Conservation (phyloP, 2,113 vertebrate genomes). For the Corydoras sp. region DNA sequence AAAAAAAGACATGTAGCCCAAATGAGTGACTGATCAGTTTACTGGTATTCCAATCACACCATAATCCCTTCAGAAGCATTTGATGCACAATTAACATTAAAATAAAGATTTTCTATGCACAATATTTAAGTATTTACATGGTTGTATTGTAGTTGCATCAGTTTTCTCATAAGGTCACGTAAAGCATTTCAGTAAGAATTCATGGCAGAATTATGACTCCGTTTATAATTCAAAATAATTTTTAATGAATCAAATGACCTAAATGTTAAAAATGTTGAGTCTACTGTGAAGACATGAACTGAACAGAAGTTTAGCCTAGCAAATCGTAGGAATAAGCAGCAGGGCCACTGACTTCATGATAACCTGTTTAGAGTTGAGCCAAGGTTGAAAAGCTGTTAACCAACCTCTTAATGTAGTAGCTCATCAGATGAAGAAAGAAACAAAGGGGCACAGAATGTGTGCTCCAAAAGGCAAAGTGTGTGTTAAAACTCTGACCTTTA, state of each 20-base stretch:
- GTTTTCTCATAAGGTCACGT: slow-evolving; percentile 25
- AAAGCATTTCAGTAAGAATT: slow-evolving; percentile 34
- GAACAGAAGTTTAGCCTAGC: slow-evolving; percentile 21
- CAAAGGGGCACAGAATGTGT: slow-evolving; percentile 5
- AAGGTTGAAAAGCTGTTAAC: neutral
- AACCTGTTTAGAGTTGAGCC: no score
- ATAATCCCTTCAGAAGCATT: slow-evolving; percentile 29
- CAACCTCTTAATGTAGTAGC: slow-evolving; percentile 14
- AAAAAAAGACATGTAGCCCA: slow-evolving; percentile 5
- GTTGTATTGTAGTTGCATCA: slow-evolving; percentile 33
- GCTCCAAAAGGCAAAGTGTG: slow-evolving; percentile 13
- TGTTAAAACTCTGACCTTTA: neutral
- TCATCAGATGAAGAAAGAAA: slow-evolving; percentile 1
- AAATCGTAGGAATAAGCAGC: neutral
- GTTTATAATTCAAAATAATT: slow-evolving; percentile 30
- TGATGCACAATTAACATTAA: slow-evolving; percentile 21
- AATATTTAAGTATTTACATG: slow-evolving; percentile 29
- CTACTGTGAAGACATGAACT: slow-evolving; percentile 19
- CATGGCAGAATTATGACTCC: slow-evolving; percentile 31
- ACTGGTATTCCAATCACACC: slow-evolving; percentile 26
- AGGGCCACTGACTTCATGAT: no score
- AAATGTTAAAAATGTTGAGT: slow-evolving; percentile 13
- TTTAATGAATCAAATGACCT: slow-evolving; percentile 24
- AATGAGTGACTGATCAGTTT: slow-evolving; percentile 16
- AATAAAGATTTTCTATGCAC: no score